A percentile compares a stretch with the other conserved stretches of the same genome.
Evolutionary conservation across 2,888 invertebrate species (phyloP).

Genomic region (Matsumyia berberina): DNA sequence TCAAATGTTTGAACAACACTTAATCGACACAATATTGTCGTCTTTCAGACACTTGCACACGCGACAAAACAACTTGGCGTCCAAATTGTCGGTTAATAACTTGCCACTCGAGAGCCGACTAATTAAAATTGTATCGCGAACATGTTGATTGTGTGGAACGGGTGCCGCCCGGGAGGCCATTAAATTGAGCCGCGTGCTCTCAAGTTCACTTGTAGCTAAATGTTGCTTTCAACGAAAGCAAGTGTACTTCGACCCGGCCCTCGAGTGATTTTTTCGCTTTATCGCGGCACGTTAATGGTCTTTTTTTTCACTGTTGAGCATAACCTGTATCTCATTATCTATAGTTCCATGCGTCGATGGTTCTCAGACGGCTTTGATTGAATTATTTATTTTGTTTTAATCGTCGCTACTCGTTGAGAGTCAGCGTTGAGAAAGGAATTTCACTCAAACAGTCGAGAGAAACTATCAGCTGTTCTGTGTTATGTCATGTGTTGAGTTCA

Average conservation of each 20-base stretch:
- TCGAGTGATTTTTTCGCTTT: background rate
- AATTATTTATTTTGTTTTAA: background rate
- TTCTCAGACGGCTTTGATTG: background rate
- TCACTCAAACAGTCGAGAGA: background rate
- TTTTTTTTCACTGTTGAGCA: background rate
- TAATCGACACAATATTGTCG: constrained; percentile 13
- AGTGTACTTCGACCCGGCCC: constrained; percentile 6
- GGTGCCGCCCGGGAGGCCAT: background rate
- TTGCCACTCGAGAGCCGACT: constrained; percentile 6
- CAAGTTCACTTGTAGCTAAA: background rate
- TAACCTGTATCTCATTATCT: constrained; percentile 18
- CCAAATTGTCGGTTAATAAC: background rate
- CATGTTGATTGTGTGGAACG: background rate
- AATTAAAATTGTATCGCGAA: constrained; percentile 17
- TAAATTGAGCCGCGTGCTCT: constrained; percentile 2
- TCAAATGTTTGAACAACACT: constrained; percentile 36
- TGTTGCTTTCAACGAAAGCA: background rate
- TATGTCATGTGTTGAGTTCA: too few species aligned
- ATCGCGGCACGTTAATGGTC: background rate
- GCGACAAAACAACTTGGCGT: background rate
- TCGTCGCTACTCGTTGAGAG: background rate
- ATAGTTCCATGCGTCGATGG: constrained; percentile 1
- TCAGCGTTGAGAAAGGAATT: background rate
- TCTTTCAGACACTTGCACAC: background rate
- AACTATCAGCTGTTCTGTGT: background rate